Base-by-base conservation (phyloP, 2,888 invertebrate species). In the Oscheius sp. region DNA sequence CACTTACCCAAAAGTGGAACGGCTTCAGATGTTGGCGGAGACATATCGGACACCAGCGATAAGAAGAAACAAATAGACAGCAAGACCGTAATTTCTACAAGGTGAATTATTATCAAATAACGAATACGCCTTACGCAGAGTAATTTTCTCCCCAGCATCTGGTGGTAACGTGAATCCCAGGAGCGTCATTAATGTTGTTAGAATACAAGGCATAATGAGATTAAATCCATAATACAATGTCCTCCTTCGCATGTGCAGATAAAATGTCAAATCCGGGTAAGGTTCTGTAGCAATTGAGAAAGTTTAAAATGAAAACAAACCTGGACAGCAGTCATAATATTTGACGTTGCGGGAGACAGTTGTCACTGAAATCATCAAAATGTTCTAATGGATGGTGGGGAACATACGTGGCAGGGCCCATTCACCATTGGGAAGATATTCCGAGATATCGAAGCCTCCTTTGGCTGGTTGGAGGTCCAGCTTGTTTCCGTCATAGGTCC, bases 151-250 rank as follows among this genome's bases (percentile, higher is more conserved):
- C 89, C 99, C 98, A 81, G 97, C 97, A 91, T 99, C 98, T 83
- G 98, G 97, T 87, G 99, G 99, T 89, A 99, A 92, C 83, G 96
- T 96, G 92, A 99, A 99, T 86, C 97, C 96, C 87, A 99, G 92
- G 86, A 99, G 93, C 81, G 98, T 96, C 96, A 99, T 97, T 86
- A 97, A 96, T 86, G 98, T 96, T 89, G 99, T 98, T 89, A 99
- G 93, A 89, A 98, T 86, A 61, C 87, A 87, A 43, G 85, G 85
- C 87, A 87, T 87, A 59, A 87, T 87, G 46, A 87, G 73, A 68
- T 87, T 87, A 81, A 87, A 88, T 13, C 86, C 84, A 78, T 87
- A 87, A 74, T 88, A 87, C 13, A 87, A 76, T 12, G 87, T 87
- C 35, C 87, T 73, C 41, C 87, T 73, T 84, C 95, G 90, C 93